These are phyloP conservation scores for Rana temporaria DNA, from an alignment of 2,113 vertebrate genomes.

Conservation along the genomic window DNA sequence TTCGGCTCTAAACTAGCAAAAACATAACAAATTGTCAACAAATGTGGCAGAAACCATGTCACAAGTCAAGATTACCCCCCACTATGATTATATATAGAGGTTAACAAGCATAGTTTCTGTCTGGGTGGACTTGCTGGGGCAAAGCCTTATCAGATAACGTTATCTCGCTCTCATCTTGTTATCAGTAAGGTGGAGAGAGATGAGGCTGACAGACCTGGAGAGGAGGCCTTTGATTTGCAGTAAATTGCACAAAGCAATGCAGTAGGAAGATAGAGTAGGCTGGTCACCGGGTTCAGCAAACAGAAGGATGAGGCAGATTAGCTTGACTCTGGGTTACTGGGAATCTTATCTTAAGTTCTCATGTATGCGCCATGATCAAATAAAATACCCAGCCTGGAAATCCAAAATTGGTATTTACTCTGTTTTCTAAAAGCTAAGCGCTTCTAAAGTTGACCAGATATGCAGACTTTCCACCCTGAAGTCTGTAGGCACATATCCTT, in stretches of 20 bases:
- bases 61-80: too few relatives aligned
- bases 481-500: too few relatives aligned
- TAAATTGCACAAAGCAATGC: constrained; percentile 27
- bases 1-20: too few relatives aligned
- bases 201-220: background rate
- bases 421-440: too few relatives aligned
- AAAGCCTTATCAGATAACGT: constrained; percentile 21
- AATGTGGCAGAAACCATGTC: too few relatives aligned
- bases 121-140: background rate
- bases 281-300: background rate
- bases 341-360: constrained; percentile 54
- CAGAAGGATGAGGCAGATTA: constrained; percentile 52
- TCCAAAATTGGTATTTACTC: too few relatives aligned
- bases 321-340: constrained; percentile 69
- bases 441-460: too few relatives aligned
- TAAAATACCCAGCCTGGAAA: background rate
- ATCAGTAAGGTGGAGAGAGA: constrained; percentile 17
- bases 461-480: too few relatives aligned
- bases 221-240: constrained; percentile 14
- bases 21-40: too few relatives aligned
- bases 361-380: constrained; percentile 6
- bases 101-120: background rate
- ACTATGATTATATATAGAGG: too few relatives aligned
- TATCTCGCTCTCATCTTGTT: constrained; percentile 27
- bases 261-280: constrained; percentile 59